Evolutionary conservation across 2,113 vertebrate genomes (phyloP), one percentile per base, ranked within the genome.

Genomic region (Notothenia rossii): DNA sequence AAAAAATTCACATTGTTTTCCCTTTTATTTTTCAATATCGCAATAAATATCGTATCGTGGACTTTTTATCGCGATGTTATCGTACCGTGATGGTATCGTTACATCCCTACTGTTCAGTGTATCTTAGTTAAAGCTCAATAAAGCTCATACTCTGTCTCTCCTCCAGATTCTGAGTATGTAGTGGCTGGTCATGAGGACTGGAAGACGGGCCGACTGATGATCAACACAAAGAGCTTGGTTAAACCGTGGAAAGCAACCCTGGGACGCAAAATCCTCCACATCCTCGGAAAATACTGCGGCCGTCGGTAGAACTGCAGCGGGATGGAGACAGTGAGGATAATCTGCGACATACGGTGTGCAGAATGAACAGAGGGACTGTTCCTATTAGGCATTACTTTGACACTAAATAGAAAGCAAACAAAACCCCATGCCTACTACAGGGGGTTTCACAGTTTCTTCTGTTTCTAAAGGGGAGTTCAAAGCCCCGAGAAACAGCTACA

Each of bases 161-260:
- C 18, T 67, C 11, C 66, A 94, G 94, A 94, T 51, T 72, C 94
- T 87, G 96, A 98, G 82, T 99, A 99, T 77, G 93, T 97, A 0
- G 96, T 99, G 46, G 96, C 96, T 3, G 98, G 97, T 71, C 96
- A 98, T 0, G 94, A 97, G 86, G 96, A 98, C 48, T 64, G 95
- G 81, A 96, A 88, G 88, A 97, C 91, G 0, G 95, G 95, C 67
- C 95, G 91, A 51, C 94, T 98, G 49, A 78, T 97, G 0, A 96
- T 99, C 87, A 97, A 98, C 91, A 96, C 97, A 94, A 98, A 98
- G 91, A 99, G 97, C 87, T 95, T 99, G 86, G 97, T 98, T 60
- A 97, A 97, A 72, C 95, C 92, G 15, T 99, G 98, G 98, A 98
- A 95, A 88, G 91, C 96, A 0, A 95, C 92, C 72, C 93, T 97